These are phyloP conservation scores for Sminthopsis crassicaudata DNA, from an alignment of 2,113 vertebrate genomes.

Conservation along the genomic window DNA sequence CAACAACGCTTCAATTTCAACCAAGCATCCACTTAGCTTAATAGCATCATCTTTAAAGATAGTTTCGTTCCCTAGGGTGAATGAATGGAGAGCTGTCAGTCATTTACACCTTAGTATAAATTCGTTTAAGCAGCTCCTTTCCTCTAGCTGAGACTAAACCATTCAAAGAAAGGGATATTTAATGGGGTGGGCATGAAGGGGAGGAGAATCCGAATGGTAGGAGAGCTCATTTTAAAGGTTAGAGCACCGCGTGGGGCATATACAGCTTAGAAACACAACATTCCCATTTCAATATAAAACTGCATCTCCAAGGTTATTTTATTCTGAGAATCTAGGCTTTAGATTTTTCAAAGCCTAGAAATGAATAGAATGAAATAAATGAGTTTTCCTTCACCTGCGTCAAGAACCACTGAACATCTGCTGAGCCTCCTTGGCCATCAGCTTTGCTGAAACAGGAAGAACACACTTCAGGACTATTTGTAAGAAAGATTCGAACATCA, in stretches of 20 bases:
- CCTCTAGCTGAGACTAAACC: neutral
- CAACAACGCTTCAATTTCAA: neutral
- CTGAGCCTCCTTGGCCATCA: neutral
- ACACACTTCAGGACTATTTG: constrained; percentile 43
- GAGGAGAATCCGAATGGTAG: neutral
- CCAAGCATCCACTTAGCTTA: neutral
- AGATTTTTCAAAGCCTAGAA: neutral
- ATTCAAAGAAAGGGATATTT: neutral
- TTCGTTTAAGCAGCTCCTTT: neutral
- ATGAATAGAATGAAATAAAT: constrained; percentile 18
- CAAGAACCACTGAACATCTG: constrained; percentile 14
- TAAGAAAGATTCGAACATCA: constrained; percentile 67
- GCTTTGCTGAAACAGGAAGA: constrained; percentile 17
- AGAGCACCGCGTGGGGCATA: neutral
- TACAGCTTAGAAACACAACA: neutral
- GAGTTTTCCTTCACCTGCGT: neutral
- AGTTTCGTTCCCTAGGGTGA: neutral
- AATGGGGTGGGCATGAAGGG: neutral
- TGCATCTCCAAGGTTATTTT: constrained; percentile 48
- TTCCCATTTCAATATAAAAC: constrained; percentile 3
- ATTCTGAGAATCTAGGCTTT: neutral
- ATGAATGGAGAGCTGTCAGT: neutral
- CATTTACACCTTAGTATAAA: neutral
- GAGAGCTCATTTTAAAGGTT: neutral
- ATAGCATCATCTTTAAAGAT: neutral